A percentile compares a stretch with the other conserved stretches of the same genome.
Evolutionary conservation across 2,888 invertebrate species (phyloP).

Genomic region (Scaptomyza flava): DNA sequence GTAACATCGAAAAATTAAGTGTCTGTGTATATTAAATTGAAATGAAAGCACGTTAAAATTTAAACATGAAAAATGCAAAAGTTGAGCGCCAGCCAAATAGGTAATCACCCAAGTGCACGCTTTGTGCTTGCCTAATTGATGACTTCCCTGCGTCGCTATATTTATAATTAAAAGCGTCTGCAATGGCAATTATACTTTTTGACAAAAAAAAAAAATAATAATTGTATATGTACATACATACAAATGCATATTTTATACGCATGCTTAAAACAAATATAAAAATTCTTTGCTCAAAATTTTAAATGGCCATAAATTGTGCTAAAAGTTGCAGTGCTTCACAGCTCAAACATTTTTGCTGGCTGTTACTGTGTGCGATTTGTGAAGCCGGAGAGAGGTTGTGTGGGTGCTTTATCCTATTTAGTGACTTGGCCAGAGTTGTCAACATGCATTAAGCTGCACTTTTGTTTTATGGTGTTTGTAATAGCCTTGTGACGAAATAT

Average conservation of each 20-base stretch:
- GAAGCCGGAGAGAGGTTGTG: slow-evolving; percentile 11
- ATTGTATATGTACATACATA: slow-evolving; percentile 16
- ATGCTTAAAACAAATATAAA: slow-evolving; percentile 60
- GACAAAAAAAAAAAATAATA: slow-evolving; percentile 34
- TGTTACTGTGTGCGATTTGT: slow-evolving; percentile 16
- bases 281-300: slow-evolving; percentile 60
- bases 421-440: slow-evolving; percentile 53
- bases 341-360: slow-evolving; percentile 49
- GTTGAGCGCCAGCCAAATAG: slow-evolving; percentile 40
- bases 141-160: slow-evolving; percentile 68
- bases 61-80: slow-evolving; percentile 57
- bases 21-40: slow-evolving; percentile 52
- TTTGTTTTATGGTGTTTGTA: slow-evolving; percentile 18
- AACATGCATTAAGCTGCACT: slow-evolving; percentile 13
- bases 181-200: slow-evolving; percentile 70
- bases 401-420: slow-evolving; percentile 63
- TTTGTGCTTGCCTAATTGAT: slow-evolving; percentile 65
- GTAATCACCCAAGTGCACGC: slow-evolving; percentile 59
- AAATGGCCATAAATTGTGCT: slow-evolving; percentile 64
- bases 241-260: slow-evolving; percentile 14
- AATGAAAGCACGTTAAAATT: slow-evolving; percentile 62
- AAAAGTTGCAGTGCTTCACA: slow-evolving; percentile 46
- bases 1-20: slow-evolving; percentile 53
- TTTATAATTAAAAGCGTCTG: slow-evolving; percentile 70
- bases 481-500: slow-evolving; percentile 32